Base-by-base conservation (phyloP, 2,888 invertebrate genomes). In the Sphaerophoria taeniata region DNA sequence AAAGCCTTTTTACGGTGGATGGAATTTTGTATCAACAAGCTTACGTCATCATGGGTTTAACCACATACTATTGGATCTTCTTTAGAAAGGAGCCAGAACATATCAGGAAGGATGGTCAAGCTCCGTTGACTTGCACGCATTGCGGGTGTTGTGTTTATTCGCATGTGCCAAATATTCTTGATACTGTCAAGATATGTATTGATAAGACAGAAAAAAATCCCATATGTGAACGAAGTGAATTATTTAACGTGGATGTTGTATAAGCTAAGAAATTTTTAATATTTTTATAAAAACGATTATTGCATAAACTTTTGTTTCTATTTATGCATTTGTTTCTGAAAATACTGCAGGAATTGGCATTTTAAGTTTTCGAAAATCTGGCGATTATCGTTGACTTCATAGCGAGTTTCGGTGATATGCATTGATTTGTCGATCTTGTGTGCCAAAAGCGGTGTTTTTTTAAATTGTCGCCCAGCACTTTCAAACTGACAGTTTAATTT, bases 41-140 rank as follows among this genome's bases (percentile, higher is more conserved):
- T 0, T 65, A 65, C 34, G 49, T 65, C 0, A 16, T 65, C 12
- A 34, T 65, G 14, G 65, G 65, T 49, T 34, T 65, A 12, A 49
- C 14, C 0, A 65, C 65, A 16, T 49, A 31, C 4, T 36, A 65
- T 12, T 65, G 65, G 65, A 65, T 65, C 3, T 65, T 65, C 49
- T 65, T 65, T 16, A 49, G 49, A 1, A 47, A 14, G 16, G 14
- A 63, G 47, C 47, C 63, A 5, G 65, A 49, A 4, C 65, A 36
- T 0, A 49, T 65, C 4, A 49, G 49, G 34, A 65, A 34, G 16
- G 0, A 65, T 0, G 65, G 65, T 12, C 12, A 33, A 36, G 65
- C 65, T 36, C 65, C 65, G 6, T 34, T 65, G 4, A 43, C 65
- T 0, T 65, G 65, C 7, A 16, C 34, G 12, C 49, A 49, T 2